Evolutionary conservation across 2,797 vertebrate genomes (phyloP), one percentile per base, ranked within the genome.

Genomic region (Sebastes nivosus): DNA sequence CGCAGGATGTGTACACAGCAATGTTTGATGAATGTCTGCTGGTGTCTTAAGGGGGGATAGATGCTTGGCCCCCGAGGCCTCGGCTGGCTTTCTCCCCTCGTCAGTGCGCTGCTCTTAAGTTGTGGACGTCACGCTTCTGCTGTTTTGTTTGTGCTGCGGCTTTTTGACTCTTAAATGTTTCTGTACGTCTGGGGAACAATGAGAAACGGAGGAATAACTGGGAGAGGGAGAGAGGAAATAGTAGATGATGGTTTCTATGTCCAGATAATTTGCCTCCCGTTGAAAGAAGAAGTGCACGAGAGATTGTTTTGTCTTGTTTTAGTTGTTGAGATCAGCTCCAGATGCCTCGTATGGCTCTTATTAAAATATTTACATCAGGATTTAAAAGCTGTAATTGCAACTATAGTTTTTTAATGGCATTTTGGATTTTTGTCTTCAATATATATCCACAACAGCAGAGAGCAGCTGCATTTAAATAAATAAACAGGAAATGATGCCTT

Each of bases 1-100:
- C 38, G 52, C 85, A 89, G 90, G 83, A 90, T 93, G 91, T 94
- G 92, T 94, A 92, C 84, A 93, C 87, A 88, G 82, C 81, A 65
- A 67, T 14, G 13, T 69, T 73, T 91, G 92, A 93, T 87, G 79
- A 84, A 93, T 92, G 91, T 75, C 75, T 88, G 82, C 91, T 82
- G 83, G 78, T 77, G 88, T 85, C 75, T 84, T 77, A 38, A 66
- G 63, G 81, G 83, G 74, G 52, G n/a, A 22, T 22, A 18, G 52
- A 61, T 57, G 79, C 82, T 75, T 88, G 87, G 89, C 88, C 88
- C 88, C 68, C 5, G 6, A 46, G 66, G 63, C 70, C 68, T 74
- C 27, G 42, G 30, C 71, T 34, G 78, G 50, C 32, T 57, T 69
- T 63, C 57, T 46, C n/a, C 52, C n/a, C 46, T 20, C 20, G 16